phyloP scores from a whole-genome alignment of 2,888 invertebrate genomes.

The Gisinianus flammeolus region DNA sequence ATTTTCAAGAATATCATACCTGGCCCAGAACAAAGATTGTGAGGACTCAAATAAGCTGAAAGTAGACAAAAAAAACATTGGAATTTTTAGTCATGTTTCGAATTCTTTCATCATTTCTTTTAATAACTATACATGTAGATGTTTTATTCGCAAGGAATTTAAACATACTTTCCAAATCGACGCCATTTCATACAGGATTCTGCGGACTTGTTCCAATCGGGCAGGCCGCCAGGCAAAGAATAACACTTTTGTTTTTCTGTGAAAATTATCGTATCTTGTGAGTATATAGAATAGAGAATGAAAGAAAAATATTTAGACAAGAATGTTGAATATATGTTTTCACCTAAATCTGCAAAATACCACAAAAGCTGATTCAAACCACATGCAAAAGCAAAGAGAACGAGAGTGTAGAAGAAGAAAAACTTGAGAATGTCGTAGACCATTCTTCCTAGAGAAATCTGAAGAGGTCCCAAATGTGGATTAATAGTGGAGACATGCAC shows the following conservation, averaged over 20 bases:
- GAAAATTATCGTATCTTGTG: no score
- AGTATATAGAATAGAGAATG: not conserved
- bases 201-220: constrained; percentile 74
- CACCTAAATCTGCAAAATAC: constrained; percentile 75
- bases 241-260: constrained; percentile 60
- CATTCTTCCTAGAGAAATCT: constrained; percentile 89
- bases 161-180: constrained; percentile 63
- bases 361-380: constrained; percentile 83
- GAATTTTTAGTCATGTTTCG: no score
- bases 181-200: constrained; percentile 63
- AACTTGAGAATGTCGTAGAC: constrained; percentile 91
- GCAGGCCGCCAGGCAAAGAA: constrained; percentile 70
- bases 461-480: constrained; percentile 88
- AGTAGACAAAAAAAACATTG: constrained; percentile 29
- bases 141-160: not conserved
- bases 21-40: constrained; percentile 98
- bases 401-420: constrained; percentile 71
- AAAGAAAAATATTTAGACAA: constrained; percentile 61
- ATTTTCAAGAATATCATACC: no score
- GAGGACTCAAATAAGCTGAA: constrained; percentile 92
- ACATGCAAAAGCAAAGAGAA: constrained; percentile 69
- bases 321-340: constrained; percentile 49
- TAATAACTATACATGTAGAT: no score
- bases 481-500: constrained; percentile 92
- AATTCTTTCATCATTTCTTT: not conserved